phyloP scores from a whole-genome alignment of 2,888 invertebrate genomes.

The Torymus auratus region DNA sequence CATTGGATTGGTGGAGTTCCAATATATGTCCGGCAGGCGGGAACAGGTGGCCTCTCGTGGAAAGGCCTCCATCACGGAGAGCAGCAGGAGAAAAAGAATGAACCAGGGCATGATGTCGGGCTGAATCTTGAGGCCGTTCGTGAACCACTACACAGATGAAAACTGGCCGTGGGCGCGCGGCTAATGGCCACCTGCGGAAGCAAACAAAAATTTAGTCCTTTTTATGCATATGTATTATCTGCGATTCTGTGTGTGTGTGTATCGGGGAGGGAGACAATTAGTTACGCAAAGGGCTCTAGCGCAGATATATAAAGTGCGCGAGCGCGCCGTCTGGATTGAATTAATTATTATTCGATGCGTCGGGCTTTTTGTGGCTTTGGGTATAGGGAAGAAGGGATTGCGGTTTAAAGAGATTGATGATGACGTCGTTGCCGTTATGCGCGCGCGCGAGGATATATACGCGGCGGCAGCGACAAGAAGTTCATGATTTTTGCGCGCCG shows the following conservation, averaged over 20 bases:
- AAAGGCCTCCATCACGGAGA: conserved; percentile 78
- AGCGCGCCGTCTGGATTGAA: not conserved
- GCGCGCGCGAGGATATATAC: not conserved
- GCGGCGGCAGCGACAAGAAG: not conserved
- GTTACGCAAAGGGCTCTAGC: conserved; percentile 20
- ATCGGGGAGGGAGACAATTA: not conserved
- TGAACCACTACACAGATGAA: conserved; percentile 67
- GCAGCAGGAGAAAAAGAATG: conserved; percentile 78
- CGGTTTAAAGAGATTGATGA: conserved; percentile 40
- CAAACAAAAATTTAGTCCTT: conserved; percentile 7
- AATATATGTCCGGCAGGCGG: conserved; percentile 79
- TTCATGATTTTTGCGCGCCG: not conserved
- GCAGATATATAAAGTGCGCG: no score
- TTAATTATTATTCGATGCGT: conserved; percentile 34
- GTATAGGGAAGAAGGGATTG: conserved; percentile 8
- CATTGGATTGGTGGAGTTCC: conserved; percentile 80
- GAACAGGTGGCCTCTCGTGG: conserved; percentile 78
- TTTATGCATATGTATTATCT: no score
- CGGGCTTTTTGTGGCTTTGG: not conserved
- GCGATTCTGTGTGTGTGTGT: no score
- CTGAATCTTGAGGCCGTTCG: conserved; percentile 75
- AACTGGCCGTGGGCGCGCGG: conserved; percentile 55
- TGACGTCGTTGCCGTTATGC: conserved; percentile 29
- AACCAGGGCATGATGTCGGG: conserved; percentile 78
- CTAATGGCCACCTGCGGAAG: conserved; percentile 66